phyloP scores from a whole-genome alignment of 2,113 vertebrate genomes.

The Spizaetus ornatus region DNA sequence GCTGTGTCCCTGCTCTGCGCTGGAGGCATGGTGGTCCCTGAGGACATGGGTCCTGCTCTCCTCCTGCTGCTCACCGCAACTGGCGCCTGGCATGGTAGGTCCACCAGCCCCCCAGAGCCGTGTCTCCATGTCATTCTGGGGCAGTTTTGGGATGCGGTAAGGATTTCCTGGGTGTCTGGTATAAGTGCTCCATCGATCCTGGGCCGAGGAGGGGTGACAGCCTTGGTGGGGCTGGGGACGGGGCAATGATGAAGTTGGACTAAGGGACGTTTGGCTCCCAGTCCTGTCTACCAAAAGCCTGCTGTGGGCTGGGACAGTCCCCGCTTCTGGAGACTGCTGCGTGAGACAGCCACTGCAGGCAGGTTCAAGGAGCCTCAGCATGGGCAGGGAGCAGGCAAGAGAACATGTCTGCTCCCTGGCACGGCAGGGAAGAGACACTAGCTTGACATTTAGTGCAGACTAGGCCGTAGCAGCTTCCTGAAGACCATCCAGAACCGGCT shows the following conservation, averaged over 20 bases:
- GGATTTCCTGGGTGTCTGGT: not conserved
- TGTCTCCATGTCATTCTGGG: rapidly evolving
- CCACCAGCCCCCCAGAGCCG: not conserved
- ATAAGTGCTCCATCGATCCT: not conserved
- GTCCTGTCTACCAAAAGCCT: not conserved
- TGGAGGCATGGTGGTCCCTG: not conserved
- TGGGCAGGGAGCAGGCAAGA: not conserved
- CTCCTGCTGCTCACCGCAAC: conserved; percentile 51
- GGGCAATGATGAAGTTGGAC: not conserved
- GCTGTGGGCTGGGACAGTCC: not conserved
- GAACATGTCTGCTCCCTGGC: not conserved
- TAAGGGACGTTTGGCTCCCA: not conserved
- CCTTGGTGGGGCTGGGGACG: rapidly evolving
- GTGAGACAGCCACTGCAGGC: too few species aligned
- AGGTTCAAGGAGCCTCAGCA: not conserved
- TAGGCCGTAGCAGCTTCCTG: not conserved
- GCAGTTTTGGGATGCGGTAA: rapidly evolving
- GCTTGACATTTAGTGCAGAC: not conserved
- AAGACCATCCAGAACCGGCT: not conserved
- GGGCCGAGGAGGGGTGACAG: rapidly evolving
- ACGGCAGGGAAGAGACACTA: not conserved
- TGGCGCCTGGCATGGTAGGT: conserved; percentile 66
- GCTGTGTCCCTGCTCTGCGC: not conserved
- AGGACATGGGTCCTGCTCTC: conserved; percentile 57
- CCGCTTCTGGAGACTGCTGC: not conserved